phyloP scores from a whole-genome alignment of 2,888 invertebrate species.

The Alloplasta piceator region DNA sequence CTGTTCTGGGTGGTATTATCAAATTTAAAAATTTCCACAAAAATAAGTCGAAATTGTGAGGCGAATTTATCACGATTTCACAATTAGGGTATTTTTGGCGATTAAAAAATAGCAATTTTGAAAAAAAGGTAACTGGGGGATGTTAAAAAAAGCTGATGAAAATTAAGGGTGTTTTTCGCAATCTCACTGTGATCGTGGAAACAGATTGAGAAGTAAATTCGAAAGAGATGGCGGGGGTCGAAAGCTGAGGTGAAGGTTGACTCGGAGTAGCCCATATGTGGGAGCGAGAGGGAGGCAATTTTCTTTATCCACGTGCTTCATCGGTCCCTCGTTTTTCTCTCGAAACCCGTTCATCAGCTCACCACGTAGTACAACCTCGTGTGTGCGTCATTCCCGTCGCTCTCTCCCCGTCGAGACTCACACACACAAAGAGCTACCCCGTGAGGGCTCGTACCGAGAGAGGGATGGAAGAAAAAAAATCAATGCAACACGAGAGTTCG shows the following conservation, averaged over 20 bases:
- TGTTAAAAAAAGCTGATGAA: too few relatives aligned
- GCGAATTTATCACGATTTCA: too few relatives aligned
- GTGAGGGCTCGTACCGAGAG: conserved; percentile 25
- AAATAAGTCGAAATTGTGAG: too few relatives aligned
- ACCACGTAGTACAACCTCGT: conserved; percentile 33
- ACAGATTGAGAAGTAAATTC: not conserved
- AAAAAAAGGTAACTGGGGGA: too few relatives aligned
- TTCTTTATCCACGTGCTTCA: conserved; percentile 58
- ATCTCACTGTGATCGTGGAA: too few relatives aligned
- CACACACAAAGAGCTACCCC: conserved; percentile 10
- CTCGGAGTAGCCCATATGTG: not conserved
- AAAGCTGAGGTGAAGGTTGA: not conserved
- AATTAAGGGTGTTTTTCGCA: too few relatives aligned
- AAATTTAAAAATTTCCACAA: too few relatives aligned
- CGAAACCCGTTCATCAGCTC: conserved; percentile 52
- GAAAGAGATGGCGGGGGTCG: not conserved
- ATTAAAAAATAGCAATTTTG: too few relatives aligned
- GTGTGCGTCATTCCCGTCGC: conserved; percentile 46
- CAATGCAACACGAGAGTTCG: not conserved
- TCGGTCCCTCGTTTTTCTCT: conserved; percentile 51
- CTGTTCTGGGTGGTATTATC: too few relatives aligned
- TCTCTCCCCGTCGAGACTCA: conserved; percentile 20
- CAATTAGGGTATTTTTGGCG: too few relatives aligned
- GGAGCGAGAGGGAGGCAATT: conserved; percentile 40
- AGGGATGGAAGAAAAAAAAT: not conserved